Base-by-base conservation (phyloP, 2,888 invertebrate species). In the Oxystoma pomonae region DNA sequence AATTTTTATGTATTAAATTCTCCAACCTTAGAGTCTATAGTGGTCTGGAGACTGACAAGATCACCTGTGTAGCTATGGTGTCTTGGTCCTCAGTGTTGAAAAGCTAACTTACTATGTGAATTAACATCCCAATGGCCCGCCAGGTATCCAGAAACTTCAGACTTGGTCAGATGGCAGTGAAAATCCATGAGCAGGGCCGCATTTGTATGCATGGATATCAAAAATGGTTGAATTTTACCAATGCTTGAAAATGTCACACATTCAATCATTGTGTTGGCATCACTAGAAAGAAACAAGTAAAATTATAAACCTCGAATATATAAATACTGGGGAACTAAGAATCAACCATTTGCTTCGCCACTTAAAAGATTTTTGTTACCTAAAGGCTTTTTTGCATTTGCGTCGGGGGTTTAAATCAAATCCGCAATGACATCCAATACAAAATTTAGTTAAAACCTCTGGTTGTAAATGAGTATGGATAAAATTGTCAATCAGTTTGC, bases 61-160 rank as follows among this genome's bases (percentile, higher is more conserved):
- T n/a, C n/a, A n/a, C n/a, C n/a, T n/a, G n/a, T n/a, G n/a, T n/a
- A n/a, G n/a, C n/a, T n/a, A 58, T 49, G 19, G 12, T 49, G 12
- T 59, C n/a, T n/a, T n/a, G n/a, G n/a, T n/a, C n/a, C n/a, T n/a
- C n/a, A n/a, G n/a, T 18, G 16, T 21, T 52, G 12, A 16, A 20
- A 57, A 52, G 12, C 16, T 22, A 52, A 85, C 90, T 86, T 86
- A 96, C 96, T 94, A 75, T 97, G 96, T 66, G 89, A 87, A 78
- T 93, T 94, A 60, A 94, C 88, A 80, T 97, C 97, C 97, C 97
- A 98, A 63, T 90, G 90, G 1, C 98, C 97, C 59, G 92, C 97
- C 59, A 98, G 82, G 79, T 97, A 98, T n/a, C 98, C 98, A 75
- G 94, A 93, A 16, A 96, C 93, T 83, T 97, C 97, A 72, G 91